Percentiles rank a stretch among this genome's conserved stretches.
Conservation (phyloP, 1,140 invertebrate species). For the Dendroctonus valens region DNA sequence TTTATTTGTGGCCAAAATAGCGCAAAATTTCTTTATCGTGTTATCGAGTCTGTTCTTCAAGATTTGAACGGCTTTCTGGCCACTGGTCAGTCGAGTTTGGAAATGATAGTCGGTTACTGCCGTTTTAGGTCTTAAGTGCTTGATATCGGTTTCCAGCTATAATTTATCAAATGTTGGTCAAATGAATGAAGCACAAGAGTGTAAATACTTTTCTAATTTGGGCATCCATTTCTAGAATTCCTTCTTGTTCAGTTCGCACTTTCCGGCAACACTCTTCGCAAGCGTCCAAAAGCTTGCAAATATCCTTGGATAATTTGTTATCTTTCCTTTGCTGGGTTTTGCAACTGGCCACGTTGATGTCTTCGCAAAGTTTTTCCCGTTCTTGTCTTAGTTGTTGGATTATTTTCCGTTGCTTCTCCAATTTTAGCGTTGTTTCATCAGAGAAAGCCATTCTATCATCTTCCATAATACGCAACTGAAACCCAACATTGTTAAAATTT, state of each 20-base stretch:
- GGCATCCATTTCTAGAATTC: slow-evolving; percentile 53
- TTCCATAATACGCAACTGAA: slow-evolving; percentile 72
- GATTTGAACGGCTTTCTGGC: slow-evolving; percentile 59
- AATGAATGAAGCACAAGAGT: not conserved
- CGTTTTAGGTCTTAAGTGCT: slow-evolving; percentile 45
- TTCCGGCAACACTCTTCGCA: slow-evolving; percentile 36
- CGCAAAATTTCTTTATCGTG: slow-evolving; percentile 72
- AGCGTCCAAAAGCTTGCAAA: slow-evolving; percentile 38
- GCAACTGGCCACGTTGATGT: slow-evolving; percentile 56
- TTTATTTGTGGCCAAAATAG: slow-evolving; percentile 70
- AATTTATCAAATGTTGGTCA: not conserved
- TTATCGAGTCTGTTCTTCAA: slow-evolving; percentile 71
- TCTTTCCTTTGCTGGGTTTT: slow-evolving; percentile 49
- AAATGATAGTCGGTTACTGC: slow-evolving; percentile 56
- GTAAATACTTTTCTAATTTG: slow-evolving; percentile 50
- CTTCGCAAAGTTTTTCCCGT: slow-evolving; percentile 60
- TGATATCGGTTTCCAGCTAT: slow-evolving; percentile 32
- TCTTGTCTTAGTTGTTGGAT: slow-evolving; percentile 59
- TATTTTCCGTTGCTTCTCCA: slow-evolving; percentile 65
- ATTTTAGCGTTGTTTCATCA: slow-evolving; percentile 63
- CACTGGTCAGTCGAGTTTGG: slow-evolving; percentile 56
- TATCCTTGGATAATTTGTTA: slow-evolving; percentile 32
- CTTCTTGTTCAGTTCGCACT: slow-evolving; percentile 47
- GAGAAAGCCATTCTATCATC: slow-evolving; percentile 65
- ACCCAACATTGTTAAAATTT: not conserved